These are phyloP conservation scores for Paraplagusia blochii DNA, from an alignment of 2,113 vertebrate genomes.

Conservation along the genomic window DNA sequence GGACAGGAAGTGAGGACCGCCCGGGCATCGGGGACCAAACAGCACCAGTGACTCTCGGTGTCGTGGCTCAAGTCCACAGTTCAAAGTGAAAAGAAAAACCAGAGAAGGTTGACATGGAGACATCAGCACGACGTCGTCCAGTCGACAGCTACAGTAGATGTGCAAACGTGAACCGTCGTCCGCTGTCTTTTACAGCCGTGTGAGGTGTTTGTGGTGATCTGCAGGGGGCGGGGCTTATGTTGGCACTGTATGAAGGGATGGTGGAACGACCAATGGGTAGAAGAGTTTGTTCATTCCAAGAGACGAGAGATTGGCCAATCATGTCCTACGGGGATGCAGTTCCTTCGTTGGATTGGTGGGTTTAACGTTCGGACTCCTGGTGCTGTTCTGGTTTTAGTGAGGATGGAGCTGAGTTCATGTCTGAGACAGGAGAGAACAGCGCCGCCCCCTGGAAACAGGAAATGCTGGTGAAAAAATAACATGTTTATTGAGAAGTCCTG, in stretches of 20 bases:
- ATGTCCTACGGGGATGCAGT: too few relatives aligned
- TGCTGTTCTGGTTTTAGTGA: too few relatives aligned
- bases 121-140: constrained; percentile 27
- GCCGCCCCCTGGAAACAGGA: constrained; percentile 1
- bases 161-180: constrained; percentile 54
- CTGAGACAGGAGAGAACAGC: not conserved
- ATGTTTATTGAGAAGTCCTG: constrained; percentile 25
- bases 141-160: constrained; percentile 51
- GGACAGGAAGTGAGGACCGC: constrained; percentile 23
- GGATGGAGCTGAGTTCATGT: too few relatives aligned
- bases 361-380: too few relatives aligned
- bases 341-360: too few relatives aligned
- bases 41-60: constrained; percentile 47
- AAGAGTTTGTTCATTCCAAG: too few relatives aligned
- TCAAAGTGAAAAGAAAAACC: constrained; percentile 2
- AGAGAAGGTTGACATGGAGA: constrained; percentile 5
- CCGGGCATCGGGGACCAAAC: constrained; percentile 30
- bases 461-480: not conserved
- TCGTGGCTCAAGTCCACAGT: constrained; percentile 27
- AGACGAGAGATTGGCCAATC: too few relatives aligned
- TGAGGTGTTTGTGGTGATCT: too few relatives aligned
- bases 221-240: too few relatives aligned
- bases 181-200: not conserved
- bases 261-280: too few relatives aligned
- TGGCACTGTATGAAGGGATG: too few relatives aligned